These are phyloP conservation scores for Danio albolineatus DNA, from an alignment of 2,797 vertebrate genomes.

Conservation along the genomic window DNA sequence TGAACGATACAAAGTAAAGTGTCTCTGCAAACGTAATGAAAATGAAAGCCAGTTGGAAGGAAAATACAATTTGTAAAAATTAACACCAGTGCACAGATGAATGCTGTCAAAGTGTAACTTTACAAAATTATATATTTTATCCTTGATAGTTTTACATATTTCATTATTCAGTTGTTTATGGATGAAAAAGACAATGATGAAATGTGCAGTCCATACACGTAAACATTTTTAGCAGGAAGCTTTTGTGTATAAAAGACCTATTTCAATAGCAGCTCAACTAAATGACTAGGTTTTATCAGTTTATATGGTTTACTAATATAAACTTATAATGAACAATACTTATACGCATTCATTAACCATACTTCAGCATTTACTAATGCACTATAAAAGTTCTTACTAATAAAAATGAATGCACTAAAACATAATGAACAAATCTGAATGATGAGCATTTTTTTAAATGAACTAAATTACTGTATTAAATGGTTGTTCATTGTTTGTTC, in stretches of 20 bases:
- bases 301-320: no score
- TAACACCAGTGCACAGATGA: background rate
- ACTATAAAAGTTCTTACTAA: no score
- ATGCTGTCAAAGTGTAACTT: background rate
- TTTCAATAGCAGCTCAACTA: background rate
- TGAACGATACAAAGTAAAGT: background rate
- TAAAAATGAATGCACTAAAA: no score
- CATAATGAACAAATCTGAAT: no score
- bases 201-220: background rate
- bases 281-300: no score
- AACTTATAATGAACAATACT: no score
- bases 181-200: background rate
- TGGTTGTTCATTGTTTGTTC: no score
- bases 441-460: no score
- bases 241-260: background rate
- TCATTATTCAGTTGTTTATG: background rate
- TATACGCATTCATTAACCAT: no score
- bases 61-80: background rate
- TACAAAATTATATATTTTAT: background rate
- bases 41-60: background rate
- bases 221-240: background rate
- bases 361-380: no score
- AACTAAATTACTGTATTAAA: no score
- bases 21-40: background rate
- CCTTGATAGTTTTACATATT: background rate